phyloP scores from a whole-genome alignment of 2,113 vertebrate species.

The Dermatemys mawii region DNA sequence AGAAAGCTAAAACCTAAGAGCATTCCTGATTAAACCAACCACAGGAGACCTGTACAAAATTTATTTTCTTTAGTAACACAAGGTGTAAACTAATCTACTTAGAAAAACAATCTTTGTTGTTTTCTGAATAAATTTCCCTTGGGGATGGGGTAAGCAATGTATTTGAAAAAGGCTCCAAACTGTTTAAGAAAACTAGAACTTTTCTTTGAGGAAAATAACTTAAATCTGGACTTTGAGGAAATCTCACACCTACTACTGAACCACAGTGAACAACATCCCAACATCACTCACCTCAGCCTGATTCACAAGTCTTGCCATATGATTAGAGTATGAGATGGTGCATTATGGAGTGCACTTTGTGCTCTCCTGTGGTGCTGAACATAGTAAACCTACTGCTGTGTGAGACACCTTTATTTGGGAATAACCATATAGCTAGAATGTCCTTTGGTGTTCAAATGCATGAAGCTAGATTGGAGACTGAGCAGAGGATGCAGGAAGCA shows the following conservation, averaged over 20 bases:
- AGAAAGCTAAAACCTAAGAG: background rate
- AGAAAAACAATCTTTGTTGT: background rate
- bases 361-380: background rate
- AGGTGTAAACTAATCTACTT: background rate
- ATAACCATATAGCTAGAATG: background rate
- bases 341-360: background rate
- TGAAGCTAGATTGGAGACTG: background rate
- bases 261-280: background rate
- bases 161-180: background rate
- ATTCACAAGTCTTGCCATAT: background rate
- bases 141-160: fast-evolving
- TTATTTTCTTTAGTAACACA: fast-evolving
- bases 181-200: background rate
- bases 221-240: background rate
- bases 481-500: background rate
- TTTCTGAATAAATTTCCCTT: background rate
- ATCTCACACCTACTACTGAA: background rate
- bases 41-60: background rate
- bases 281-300: background rate
- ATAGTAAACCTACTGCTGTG: background rate
- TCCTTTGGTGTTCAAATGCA: background rate
- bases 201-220: background rate
- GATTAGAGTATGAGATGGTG: background rate
- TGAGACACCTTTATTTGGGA: background rate
- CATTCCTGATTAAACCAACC: background rate